phyloP scores from a whole-genome alignment of 2,888 invertebrate species.

The Oithona nana region DNA sequence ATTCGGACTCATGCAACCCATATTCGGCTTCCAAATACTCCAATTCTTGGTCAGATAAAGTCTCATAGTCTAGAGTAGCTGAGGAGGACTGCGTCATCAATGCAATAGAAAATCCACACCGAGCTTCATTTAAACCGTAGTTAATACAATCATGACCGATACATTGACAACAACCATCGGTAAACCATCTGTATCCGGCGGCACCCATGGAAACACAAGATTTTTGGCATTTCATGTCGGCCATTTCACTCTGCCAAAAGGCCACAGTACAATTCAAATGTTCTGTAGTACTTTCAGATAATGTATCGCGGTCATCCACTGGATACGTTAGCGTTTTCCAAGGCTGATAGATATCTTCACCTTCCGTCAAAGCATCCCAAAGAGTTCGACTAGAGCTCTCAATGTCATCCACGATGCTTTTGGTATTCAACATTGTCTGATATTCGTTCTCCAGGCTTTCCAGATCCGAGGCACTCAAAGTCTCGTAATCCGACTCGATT shows the following conservation, averaged over 20 bases:
- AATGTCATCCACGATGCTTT: not conserved
- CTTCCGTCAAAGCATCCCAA: not conserved
- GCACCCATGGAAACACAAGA: conserved; percentile 67
- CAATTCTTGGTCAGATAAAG: not conserved
- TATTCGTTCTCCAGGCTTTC: no score
- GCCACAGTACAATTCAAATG: conserved; percentile 82
- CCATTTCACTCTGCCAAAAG: conserved; percentile 71
- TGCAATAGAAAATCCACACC: conserved; percentile 30
- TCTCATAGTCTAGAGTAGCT: not conserved
- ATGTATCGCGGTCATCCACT: conserved; percentile 30
- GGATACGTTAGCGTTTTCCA: not conserved
- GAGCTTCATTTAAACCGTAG: conserved; percentile 71
- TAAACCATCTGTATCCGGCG: conserved; percentile 62
- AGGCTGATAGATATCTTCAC: not conserved
- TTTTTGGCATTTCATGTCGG: conserved; percentile 63
- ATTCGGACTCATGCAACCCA: no score
- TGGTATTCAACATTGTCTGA: no score
- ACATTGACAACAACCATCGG: conserved; percentile 85
- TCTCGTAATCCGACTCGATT: no score
- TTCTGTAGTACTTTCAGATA: no score
- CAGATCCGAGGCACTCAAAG: no score
- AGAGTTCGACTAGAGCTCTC: not conserved
- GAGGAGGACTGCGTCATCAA: not conserved
- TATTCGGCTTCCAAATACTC: not conserved
- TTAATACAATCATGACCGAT: conserved; percentile 69